phyloP scores from a whole-genome alignment of 2,888 invertebrate genomes.

The Ptychoptera albimana region DNA sequence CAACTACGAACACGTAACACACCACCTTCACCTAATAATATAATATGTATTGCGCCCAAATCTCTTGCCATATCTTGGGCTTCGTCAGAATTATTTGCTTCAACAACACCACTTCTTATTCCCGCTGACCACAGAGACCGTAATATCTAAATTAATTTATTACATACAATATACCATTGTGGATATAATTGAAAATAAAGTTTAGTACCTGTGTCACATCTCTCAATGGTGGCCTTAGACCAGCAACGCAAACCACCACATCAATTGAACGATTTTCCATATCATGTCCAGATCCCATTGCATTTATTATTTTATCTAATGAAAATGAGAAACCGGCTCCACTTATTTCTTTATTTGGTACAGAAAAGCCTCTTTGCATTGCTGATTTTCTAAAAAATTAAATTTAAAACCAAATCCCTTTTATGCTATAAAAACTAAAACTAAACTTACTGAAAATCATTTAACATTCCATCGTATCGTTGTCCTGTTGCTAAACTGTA shows the following conservation, averaged over 20 bases:
- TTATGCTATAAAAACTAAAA: conserved; percentile 11
- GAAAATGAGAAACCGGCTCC: conserved; percentile 78
- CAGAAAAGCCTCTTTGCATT: conserved; percentile 23
- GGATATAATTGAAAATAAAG: neutral
- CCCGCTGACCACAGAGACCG: conserved; percentile 57
- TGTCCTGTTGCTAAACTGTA: conserved; percentile 78
- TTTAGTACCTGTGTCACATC: conserved; percentile 29
- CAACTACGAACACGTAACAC: conserved; percentile 33
- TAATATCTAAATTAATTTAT: conserved; percentile 23
- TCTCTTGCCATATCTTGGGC: conserved; percentile 44
- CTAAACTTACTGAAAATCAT: conserved; percentile 44
- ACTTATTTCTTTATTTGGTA: conserved; percentile 22
- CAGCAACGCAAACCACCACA: conserved; percentile 50
- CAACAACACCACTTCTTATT: conserved; percentile 44
- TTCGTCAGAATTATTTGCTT: conserved; percentile 44
- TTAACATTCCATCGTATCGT: conserved; percentile 70
- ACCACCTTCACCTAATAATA: conserved; percentile 34
- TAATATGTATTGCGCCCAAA: conserved; percentile 43
- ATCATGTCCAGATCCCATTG: conserved; percentile 36
- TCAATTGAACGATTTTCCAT: conserved; percentile 40
- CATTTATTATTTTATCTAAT: conserved; percentile 56
- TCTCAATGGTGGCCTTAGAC: conserved; percentile 38
- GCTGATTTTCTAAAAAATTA: conserved; percentile 22
- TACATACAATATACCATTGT: conserved; percentile 14
- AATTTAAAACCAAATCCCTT: neutral